Evolutionary conservation across 1,140 invertebrate species (phyloP), one percentile per base, ranked within the genome.

Genomic region (Diploscapter pachys): DNA sequence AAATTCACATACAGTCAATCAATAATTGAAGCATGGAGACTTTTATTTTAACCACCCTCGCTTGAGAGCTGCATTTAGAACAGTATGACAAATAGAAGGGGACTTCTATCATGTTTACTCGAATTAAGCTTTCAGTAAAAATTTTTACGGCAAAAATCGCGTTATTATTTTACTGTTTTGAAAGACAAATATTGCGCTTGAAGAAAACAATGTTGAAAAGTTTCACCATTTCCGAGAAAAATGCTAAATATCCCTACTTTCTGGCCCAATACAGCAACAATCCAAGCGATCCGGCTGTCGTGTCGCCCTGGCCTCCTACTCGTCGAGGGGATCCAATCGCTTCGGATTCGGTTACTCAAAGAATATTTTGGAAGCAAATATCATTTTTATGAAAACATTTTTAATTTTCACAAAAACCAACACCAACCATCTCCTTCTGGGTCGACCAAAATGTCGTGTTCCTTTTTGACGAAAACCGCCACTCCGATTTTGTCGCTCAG

Each of bases 221-320:
- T 31, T 31, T 31, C 31, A 31, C 31, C 31, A 31, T 31, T 31
- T 31, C 31, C 31, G n/a, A 1, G 11, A 4, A 52, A 55, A 63
- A 57, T 52, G 62, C 13, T 65, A 63, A 71, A 64, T 31, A 31
- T 69, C 70, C 11, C 70, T 69, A 78, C 76, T 70, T 78, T 63
- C 82, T 82, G 57, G 81, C 85, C 96, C 96, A 99, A 86, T 90
- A 90, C 78, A 91, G 89, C 85, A 98, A 95, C 9, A 91, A 90
- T 11, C 92, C 90, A 72, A 95, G 86, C 3, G 92, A 72, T 62
- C 96, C 96, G 62, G 92, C 90, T 2, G 99, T 85, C 3, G 99
- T 85, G 86, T 99, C 96, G 0, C 96, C 96, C 87, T 99, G 96
- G 6, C 96, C 96, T 4, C 96, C 96, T 88, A 96, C 98, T 63